These are phyloP conservation scores for Anaspis maculata DNA, from an alignment of 2,888 invertebrate genomes.

Conservation along the genomic window DNA sequence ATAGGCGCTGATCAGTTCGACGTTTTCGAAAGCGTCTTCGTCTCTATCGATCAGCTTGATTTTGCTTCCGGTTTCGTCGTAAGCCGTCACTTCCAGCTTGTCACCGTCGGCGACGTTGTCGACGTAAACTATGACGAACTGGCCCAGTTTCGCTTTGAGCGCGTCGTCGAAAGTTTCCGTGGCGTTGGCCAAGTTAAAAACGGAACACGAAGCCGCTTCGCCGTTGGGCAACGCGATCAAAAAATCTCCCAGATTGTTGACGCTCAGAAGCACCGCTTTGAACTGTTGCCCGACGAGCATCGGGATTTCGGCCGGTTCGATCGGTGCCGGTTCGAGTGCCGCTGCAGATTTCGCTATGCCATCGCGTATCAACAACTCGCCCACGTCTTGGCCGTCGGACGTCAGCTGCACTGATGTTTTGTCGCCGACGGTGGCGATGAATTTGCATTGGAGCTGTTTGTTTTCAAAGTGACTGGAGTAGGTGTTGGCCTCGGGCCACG, in stretches of 20 bases:
- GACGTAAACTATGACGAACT: conserved; percentile 42
- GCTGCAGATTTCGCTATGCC: conserved; percentile 21
- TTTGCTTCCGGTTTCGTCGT: conserved; percentile 46
- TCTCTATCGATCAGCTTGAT: conserved; percentile 47
- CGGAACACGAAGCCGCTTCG: conserved; percentile 44
- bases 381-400: conserved; percentile 23
- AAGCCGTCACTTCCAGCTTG: conserved; percentile 56
- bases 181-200: conserved; percentile 45
- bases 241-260: conserved; percentile 41
- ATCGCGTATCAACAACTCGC: conserved; percentile 24
- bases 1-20: conserved; percentile 50
- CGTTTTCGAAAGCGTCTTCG: conserved; percentile 46
- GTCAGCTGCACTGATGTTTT: conserved; percentile 23
- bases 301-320: conserved; percentile 33
- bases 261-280: conserved; percentile 38
- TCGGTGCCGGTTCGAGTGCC: conserved; percentile 6
- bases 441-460: conserved; percentile 51
- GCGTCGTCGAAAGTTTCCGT: conserved; percentile 43
- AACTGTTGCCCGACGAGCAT: conserved; percentile 43
- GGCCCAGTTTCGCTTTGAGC: conserved; percentile 46
- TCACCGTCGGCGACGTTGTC: conserved; percentile 41
- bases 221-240: conserved; percentile 41
- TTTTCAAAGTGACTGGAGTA: conserved; percentile 55
- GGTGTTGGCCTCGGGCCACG: conserved; percentile 50
- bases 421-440: conserved; percentile 44